Evolutionary conservation across 2,797 vertebrate genomes (phyloP), one percentile per base, ranked within the genome.

Genomic region (Champsocephalus gunnari): DNA sequence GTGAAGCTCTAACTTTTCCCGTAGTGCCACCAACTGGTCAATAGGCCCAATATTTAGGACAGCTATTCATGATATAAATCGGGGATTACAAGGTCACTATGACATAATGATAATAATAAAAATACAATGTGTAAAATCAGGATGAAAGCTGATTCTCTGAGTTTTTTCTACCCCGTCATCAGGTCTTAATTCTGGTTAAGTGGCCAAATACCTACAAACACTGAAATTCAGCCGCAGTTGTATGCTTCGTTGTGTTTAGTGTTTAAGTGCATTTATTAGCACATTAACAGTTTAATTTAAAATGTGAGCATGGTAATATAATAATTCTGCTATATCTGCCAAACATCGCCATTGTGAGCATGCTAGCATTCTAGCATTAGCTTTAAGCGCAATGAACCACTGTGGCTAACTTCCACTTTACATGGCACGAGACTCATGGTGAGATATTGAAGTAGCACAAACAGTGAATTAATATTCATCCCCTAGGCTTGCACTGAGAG

Each of bases 401-500:
- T n/a, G 16, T 32, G 51, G 13, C 51, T 45, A n/a, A 32, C 19
- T 44, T 34, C 24, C 34, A 28, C 16, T 34, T 38, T 9, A 9
- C 34, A 38, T 38, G 34, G 12, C 21, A 38, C 34, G 7, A 64
- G 8, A 73, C 13, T 57, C 9, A 45, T 71, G 21, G 24, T 59
- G 49, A 17, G 32, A 43, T 34, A 32, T 12, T 53, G 38, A 62
- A 62, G 17, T 55, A 59, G 34, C 7, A n/a, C 12, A 17, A 34
- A 56, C 5, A 57, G 16, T 72, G 51, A 75, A 67, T 78, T 68
- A 68, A 71, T 47, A 73, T 80, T 80, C 43, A 41, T 59, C 44
- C 45, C 50, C 48, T 9, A 49, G 77, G 67, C 81, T 69, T 45
- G 0, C 55, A 59, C 54, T 56, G 45, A 56, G 57, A 24, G 28